Evolutionary conservation across 1,140 invertebrate species (phyloP).

Genomic region (Pseudomyrmex concolor): DNA sequence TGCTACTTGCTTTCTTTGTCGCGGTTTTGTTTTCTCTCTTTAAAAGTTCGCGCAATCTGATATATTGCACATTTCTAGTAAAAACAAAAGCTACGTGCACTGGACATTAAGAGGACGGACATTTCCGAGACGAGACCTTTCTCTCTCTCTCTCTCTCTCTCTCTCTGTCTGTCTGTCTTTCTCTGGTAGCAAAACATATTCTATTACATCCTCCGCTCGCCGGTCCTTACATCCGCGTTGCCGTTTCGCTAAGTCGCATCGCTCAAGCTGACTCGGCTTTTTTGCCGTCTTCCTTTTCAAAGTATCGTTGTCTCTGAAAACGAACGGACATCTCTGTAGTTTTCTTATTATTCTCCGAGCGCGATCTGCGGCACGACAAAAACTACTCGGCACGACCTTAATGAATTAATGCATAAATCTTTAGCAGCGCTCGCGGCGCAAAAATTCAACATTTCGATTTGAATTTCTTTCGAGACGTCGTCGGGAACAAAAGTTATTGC

Average conservation of each 20-base stretch:
- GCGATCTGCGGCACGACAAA: neutral
- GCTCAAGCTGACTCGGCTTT: slow-evolving; percentile 46
- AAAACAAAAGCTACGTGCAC: slow-evolving; percentile 49
- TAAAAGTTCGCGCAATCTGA: slow-evolving; percentile 39
- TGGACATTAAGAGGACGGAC: slow-evolving; percentile 48
- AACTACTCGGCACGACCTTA: slow-evolving; percentile 12
- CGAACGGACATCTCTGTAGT: slow-evolving; percentile 26
- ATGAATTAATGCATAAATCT: slow-evolving; percentile 57
- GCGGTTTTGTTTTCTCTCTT: neutral
- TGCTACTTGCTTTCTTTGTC: slow-evolving; percentile 21
- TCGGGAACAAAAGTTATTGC: no score
- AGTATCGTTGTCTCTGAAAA: slow-evolving; percentile 48
- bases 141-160: neutral
- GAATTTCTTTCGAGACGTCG: neutral
- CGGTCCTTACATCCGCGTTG: neutral
- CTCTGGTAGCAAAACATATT: slow-evolving; percentile 56
- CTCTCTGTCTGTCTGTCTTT: no score
- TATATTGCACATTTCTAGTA: slow-evolving; percentile 27
- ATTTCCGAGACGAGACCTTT: slow-evolving; percentile 36
- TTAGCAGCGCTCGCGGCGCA: no score
- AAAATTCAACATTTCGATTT: slow-evolving; percentile 7
- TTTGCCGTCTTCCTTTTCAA: slow-evolving; percentile 47
- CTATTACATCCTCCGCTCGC: slow-evolving; percentile 44
- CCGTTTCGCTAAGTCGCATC: slow-evolving; percentile 51
- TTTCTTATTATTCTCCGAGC: slow-evolving; percentile 14